Conservation (phyloP, 2,888 invertebrate species). For the Terebella lapidaria region DNA sequence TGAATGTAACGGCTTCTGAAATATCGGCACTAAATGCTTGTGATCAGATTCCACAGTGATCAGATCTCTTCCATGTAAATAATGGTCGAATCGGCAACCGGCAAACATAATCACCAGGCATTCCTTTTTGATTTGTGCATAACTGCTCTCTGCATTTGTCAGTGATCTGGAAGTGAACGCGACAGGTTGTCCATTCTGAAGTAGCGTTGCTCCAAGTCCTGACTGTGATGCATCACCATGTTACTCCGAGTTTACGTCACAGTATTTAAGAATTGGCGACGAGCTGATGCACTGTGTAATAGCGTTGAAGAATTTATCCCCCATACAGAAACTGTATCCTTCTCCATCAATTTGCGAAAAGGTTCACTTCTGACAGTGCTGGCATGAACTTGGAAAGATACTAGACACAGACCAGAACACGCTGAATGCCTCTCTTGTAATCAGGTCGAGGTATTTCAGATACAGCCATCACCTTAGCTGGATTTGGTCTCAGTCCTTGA, state of each 20-base stretch:
- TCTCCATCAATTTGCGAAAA: no score
- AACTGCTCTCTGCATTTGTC: conserved; percentile 38
- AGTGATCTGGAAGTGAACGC: conserved; percentile 48
- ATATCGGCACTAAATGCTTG: conserved; percentile 48
- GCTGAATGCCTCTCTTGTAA: no score
- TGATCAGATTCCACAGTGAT: conserved; percentile 44
- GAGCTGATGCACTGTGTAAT: conserved; percentile 11
- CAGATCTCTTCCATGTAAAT: conserved; percentile 36
- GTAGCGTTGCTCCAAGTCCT: conserved; percentile 24
- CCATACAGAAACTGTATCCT: no score
- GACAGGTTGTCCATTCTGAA: conserved; percentile 42
- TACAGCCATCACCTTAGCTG: no score
- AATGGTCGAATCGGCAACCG: conserved; percentile 46
- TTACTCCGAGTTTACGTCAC: not conserved
- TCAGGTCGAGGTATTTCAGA: no score
- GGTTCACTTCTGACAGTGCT: no score
- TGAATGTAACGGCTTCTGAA: conserved; percentile 32
- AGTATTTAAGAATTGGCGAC: conserved; percentile 7
- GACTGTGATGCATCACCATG: conserved; percentile 3
- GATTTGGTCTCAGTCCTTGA: no score
- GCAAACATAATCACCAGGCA: conserved; percentile 41
- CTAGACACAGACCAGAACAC: no score
- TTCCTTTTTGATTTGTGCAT: conserved; percentile 46
- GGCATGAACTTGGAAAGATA: no score
- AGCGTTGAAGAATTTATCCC: no score